Conservation (phyloP, 2,888 invertebrate genomes). For the Drosophila mulleri region DNA sequence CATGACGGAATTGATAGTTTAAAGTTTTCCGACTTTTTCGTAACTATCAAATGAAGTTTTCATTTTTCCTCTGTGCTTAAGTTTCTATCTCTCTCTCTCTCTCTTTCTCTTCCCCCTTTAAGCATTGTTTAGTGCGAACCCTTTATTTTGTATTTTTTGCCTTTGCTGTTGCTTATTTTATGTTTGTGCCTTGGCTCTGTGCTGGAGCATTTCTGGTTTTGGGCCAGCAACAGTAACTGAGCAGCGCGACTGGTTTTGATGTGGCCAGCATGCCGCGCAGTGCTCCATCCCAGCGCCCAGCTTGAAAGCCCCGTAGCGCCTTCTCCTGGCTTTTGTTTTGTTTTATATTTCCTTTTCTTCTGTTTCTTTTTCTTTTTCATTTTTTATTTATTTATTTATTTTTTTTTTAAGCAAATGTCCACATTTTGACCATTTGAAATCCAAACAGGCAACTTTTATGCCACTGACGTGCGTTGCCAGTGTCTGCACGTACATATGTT, state of each 20-base stretch:
- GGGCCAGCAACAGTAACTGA: slow-evolving; percentile 18
- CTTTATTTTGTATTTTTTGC: too few species aligned
- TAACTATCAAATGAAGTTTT: background rate
- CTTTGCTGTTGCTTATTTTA: background rate
- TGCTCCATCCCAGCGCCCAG: background rate
- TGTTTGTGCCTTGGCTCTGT: background rate
- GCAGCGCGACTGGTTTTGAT: slow-evolving; percentile 31
- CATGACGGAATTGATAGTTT: background rate
- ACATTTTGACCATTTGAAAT: slow-evolving; percentile 79
- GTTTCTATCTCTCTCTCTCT: background rate
- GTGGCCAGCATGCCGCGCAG: slow-evolving; percentile 9
- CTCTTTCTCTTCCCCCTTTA: background rate
- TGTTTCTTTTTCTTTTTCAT: slow-evolving; percentile 34
- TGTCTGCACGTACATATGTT: slow-evolving; percentile 33
- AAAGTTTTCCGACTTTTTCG: background rate
- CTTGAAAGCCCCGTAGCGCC: background rate
- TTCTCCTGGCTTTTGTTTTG: slow-evolving; percentile 12
- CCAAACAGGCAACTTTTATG: slow-evolving; percentile 80
- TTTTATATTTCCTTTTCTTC: slow-evolving; percentile 17
- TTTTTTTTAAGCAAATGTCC: slow-evolving; percentile 73
- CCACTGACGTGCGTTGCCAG: slow-evolving; percentile 64
- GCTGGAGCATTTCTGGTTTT: slow-evolving; percentile 34
- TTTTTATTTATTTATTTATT: slow-evolving; percentile 17
- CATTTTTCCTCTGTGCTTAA: background rate
- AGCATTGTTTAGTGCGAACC: slow-evolving; percentile 14